These are phyloP conservation scores for Neopelma chrysocephalum DNA, from an alignment of 2,797 vertebrate species.

Conservation along the genomic window DNA sequence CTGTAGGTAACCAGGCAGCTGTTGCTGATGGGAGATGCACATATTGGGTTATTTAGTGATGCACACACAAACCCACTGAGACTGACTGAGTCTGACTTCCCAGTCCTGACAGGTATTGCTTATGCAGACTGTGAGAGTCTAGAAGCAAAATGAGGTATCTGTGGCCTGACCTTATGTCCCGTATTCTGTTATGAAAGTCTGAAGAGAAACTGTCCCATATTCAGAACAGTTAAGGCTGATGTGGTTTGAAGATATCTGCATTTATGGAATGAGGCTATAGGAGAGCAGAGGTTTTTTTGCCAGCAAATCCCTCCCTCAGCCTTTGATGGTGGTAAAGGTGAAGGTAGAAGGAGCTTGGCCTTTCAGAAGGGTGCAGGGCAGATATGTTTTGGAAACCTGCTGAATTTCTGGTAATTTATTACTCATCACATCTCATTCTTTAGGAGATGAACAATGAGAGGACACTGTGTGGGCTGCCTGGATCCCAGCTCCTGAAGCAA, in stretches of 20 bases:
- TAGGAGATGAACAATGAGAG: not conserved
- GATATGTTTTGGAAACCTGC: not conserved
- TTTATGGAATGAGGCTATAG: not conserved
- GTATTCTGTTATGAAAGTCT: not conserved
- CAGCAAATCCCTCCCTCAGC: not conserved
- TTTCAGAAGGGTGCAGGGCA: not conserved
- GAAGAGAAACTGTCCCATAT: not conserved
- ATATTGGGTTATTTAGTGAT: not conserved
- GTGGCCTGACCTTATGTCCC: not conserved
- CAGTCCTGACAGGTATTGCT: not conserved
- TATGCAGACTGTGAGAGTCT: not conserved
- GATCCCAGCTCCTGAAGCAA: not conserved
- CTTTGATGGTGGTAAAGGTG: not conserved
- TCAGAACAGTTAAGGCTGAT: accelerated
- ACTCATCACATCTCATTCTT: not conserved
- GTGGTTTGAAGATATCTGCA: not conserved
- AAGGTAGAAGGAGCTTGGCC: not conserved
- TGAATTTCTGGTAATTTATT: not conserved
- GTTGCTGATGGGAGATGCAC: not conserved
- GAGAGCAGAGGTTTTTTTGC: not conserved
- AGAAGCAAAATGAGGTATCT: not conserved
- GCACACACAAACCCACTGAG: not conserved
- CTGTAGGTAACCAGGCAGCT: not conserved
- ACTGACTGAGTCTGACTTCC: not conserved
- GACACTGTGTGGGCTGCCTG: not conserved